phyloP scores from a whole-genome alignment of 2,113 vertebrate species.

The Zapus hudsonius region DNA sequence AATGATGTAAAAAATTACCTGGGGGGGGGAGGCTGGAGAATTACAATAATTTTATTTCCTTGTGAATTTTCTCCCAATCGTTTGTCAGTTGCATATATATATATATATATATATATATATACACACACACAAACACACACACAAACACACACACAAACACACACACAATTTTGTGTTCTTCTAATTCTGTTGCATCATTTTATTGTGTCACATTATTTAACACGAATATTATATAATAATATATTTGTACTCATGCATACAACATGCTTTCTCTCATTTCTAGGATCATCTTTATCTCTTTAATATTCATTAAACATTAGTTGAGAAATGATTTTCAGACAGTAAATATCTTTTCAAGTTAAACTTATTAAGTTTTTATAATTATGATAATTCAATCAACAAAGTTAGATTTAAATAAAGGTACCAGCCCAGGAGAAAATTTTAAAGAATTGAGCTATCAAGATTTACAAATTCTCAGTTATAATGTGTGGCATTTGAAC shows the following conservation, averaged over 20 bases:
- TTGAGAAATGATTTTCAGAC: neutral
- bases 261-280: neutral
- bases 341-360: neutral
- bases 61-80: neutral
- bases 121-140: too few species aligned
- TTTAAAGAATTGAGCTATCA: neutral
- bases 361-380: neutral
- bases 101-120: too few species aligned
- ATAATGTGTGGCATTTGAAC: neutral
- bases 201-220: neutral
- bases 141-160: too few species aligned
- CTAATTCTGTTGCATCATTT: neutral
- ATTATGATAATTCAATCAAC: neutral
- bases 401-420: conserved; percentile 17
- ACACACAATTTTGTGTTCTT: neutral
- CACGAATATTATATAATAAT: neutral
- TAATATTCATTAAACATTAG: neutral
- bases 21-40: too few species aligned
- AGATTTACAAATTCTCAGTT: neutral
- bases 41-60: neutral
- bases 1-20: too few species aligned
- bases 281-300: neutral
- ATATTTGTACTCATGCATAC: neutral
- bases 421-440: neutral
- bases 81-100: neutral